Base-by-base conservation (phyloP, 2,888 invertebrate species). In the Oscheius sp. region DNA sequence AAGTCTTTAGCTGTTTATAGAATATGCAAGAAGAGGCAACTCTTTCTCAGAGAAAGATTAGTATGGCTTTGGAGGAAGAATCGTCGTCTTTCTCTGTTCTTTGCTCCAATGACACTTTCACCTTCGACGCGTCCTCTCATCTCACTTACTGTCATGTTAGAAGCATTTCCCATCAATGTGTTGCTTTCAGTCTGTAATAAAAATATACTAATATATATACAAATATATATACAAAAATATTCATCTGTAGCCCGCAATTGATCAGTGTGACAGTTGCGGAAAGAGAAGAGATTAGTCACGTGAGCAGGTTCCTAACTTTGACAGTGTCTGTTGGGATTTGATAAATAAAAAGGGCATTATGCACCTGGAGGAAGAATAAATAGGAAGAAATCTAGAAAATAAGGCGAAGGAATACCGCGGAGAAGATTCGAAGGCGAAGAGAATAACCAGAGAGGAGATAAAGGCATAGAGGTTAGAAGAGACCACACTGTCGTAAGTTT, bases 401-500 rank as follows among this genome's bases (percentile, higher is more conserved):
- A 36, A 14, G 36, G 36, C 36, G 36, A n/a, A n/a, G n/a, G n/a
- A n/a, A n/a, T n/a, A n/a, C n/a, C n/a, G n/a, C n/a, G n/a, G n/a
- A n/a, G n/a, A n/a, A n/a, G n/a, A n/a, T n/a, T 36, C 36, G 8
- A 36, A 36, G 36, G 36, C 36, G 36, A 36, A 9, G 36, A 36
- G 14, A 36, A 36, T 36, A 36, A 36, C 36, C 36, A n/a, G n/a
- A n/a, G n/a, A n/a, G n/a, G 36, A 41, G 41, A 41, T 17, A 41
- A 41, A 41, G 14, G 12, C 36, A 36, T 36, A 41, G 20, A 41
- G 12, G 12, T 41, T 41, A 67, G 67, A 67, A 82, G 9, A 83
- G 75, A 28, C 82, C 83, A 59, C 82, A 83, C 32, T 75, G 73
- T 36, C 77, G 67, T 38, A 83, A 69, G 59, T 81, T 82, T 67